phyloP scores from a whole-genome alignment of 2,113 vertebrate genomes.

The Cyanoramphus novaezelandiae region DNA sequence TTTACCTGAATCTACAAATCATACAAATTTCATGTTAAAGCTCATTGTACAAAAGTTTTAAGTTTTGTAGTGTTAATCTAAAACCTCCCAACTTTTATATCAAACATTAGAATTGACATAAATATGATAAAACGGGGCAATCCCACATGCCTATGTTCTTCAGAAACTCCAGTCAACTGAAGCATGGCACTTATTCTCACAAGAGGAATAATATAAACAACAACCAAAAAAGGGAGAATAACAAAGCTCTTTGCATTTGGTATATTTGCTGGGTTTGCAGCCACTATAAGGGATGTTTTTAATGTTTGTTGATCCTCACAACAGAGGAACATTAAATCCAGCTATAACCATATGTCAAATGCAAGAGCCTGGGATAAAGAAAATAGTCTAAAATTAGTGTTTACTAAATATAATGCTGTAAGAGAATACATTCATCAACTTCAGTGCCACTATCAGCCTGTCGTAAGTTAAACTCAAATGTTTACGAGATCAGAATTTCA shows the following conservation, averaged over 20 bases:
- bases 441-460: not conserved
- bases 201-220: not conserved
- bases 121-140: slow-evolving; percentile 40
- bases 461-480: not conserved
- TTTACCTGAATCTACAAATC: slow-evolving; percentile 37
- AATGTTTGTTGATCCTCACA: not conserved
- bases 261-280: not conserved
- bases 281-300: not conserved
- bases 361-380: not conserved
- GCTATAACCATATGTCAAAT: not conserved
- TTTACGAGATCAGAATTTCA: not conserved
- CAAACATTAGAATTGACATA: slow-evolving; percentile 42
- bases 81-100: slow-evolving; percentile 23
- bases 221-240: not conserved
- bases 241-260: not conserved
- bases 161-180: not conserved
- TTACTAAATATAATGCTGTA: slow-evolving; percentile 1
- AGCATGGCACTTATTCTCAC: not conserved
- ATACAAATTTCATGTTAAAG: slow-evolving; percentile 1
- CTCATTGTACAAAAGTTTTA: not conserved
- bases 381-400: slow-evolving; percentile 17
- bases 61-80: slow-evolving; percentile 27
- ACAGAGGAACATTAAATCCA: not conserved
- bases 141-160: not conserved
- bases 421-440: not conserved